Percentiles rank a stretch among this genome's conserved stretches.
These are phyloP conservation scores for Leptopilina syphax DNA, from an alignment of 2,888 invertebrate species.

Conservation along the genomic window DNA sequence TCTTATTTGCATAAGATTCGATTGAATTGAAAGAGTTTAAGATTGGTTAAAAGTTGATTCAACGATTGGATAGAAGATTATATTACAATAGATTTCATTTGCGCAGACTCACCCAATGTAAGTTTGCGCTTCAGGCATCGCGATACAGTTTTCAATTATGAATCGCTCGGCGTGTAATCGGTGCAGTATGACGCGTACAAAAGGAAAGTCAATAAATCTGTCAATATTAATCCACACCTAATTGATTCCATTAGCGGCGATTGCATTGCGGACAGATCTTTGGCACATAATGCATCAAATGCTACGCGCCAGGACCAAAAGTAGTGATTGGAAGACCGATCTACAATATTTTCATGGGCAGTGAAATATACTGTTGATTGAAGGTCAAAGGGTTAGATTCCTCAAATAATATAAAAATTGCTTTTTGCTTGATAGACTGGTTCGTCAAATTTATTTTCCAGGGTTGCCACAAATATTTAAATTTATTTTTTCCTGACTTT, in stretches of 20 bases:
- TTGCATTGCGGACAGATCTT: constrained; percentile 44
- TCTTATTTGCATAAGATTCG: neutral
- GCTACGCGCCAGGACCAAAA: constrained; percentile 12
- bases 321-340: constrained; percentile 15
- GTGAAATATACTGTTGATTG: no score
- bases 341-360: neutral
- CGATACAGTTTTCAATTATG: constrained; percentile 61
- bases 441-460: no score
- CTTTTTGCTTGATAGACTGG: no score
- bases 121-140: constrained; percentile 36
- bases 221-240: constrained; percentile 68
- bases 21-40: no score
- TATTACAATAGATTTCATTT: neutral
- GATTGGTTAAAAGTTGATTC: neutral
- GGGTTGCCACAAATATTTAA: no score
- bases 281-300: constrained; percentile 35
- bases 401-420: no score
- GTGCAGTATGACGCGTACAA: constrained; percentile 59
- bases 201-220: constrained; percentile 68
- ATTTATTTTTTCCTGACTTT: no score
- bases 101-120: neutral
- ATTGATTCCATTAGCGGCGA: constrained; percentile 67
- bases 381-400: no score
- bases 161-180: constrained; percentile 59
- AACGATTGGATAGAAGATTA: neutral